Percentiles rank a stretch among this genome's conserved stretches.
Evolutionary conservation across 2,797 vertebrate species (phyloP).

Genomic region (Acipenser ruthenus): DNA sequence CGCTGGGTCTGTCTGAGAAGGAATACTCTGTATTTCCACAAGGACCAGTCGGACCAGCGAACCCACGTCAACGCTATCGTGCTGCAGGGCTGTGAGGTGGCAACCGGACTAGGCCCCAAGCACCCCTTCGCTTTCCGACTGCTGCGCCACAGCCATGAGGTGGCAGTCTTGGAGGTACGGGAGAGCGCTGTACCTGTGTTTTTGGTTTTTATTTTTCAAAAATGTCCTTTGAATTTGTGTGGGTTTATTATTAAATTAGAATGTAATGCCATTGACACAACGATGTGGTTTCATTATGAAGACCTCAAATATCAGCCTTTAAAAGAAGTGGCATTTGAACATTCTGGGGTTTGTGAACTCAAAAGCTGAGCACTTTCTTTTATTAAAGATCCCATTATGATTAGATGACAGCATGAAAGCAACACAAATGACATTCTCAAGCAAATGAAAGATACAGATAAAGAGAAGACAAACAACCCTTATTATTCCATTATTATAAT

Average conservation of each 20-base stretch:
- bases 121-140: constrained; percentile 91
- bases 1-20: constrained; percentile 82
- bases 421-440: too few species aligned
- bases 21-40: constrained; percentile 81
- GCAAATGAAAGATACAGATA: too few species aligned
- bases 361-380: too few species aligned
- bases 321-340: too few species aligned
- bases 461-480: too few species aligned
- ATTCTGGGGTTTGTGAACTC: too few species aligned
- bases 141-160: constrained; percentile 69
- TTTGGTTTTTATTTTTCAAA: background rate
- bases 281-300: too few species aligned
- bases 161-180: constrained; percentile 77
- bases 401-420: too few species aligned
- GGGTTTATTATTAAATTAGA: background rate
- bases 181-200: background rate
- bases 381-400: too few species aligned
- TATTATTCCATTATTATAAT: too few species aligned
- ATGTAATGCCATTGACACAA: too few species aligned
- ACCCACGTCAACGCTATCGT: constrained; percentile 67
- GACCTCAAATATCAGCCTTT: too few species aligned
- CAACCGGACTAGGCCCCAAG: constrained; percentile 79
- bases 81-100: constrained; percentile 77
- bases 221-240: constrained; percentile 3
- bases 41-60: constrained; percentile 68